These are phyloP conservation scores for Plecturocebus donacophilus DNA, from an alignment of 2,113 vertebrate species.

Conservation along the genomic window DNA sequence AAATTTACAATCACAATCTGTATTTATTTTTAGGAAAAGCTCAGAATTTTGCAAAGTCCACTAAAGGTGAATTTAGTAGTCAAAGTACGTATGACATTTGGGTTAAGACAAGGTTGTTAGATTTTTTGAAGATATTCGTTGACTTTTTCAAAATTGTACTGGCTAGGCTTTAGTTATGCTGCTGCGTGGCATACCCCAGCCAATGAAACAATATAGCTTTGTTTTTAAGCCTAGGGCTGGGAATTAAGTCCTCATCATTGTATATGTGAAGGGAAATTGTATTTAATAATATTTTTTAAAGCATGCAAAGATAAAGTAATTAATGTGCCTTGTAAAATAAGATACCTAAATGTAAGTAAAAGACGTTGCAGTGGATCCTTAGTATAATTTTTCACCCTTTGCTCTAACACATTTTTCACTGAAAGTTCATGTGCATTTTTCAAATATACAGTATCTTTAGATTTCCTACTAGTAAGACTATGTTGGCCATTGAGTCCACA, in stretches of 20 bases:
- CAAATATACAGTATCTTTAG: not conserved
- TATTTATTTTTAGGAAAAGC: not conserved
- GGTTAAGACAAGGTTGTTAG: not conserved
- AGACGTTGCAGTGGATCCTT: not conserved
- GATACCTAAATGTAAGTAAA: not conserved
- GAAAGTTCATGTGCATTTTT: not conserved
- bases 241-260: not conserved
- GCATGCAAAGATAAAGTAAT: not conserved
- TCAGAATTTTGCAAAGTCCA: not conserved
- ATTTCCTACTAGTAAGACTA: not conserved
- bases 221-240: not conserved
- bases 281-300: not conserved
- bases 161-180: not conserved
- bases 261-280: not conserved
- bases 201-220: not conserved
- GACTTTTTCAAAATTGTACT: not conserved
- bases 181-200: not conserved
- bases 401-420: not conserved
- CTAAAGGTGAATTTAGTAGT: not conserved
- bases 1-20: not conserved
- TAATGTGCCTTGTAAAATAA: not conserved
- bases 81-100: not conserved
- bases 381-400: not conserved
- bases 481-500: not conserved
- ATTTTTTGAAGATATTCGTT: not conserved